Base-by-base conservation (phyloP, 2,888 invertebrate species). In the Tachina lurida region DNA sequence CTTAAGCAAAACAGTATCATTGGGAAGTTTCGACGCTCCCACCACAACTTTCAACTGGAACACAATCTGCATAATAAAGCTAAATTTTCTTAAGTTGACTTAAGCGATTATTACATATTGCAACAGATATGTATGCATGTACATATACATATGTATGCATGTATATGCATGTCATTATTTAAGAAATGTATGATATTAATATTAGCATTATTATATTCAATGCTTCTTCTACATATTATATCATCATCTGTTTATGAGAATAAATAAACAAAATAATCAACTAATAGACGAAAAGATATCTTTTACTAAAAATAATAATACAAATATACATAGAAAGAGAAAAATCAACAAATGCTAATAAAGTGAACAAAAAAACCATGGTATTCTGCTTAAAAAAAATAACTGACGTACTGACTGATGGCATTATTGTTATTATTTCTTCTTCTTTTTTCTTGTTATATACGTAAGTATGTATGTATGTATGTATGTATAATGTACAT, bases 211-310 rank as follows among this genome's bases (percentile, higher is more conserved):
- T 31, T 31, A 56, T 67, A 31, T 67, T 56, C 10, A 45, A 76
- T 39, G 45, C 15, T 58, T 3, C 17, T 22, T 43, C 47, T 43
- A 22, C 22, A 22, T 22, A 52, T n/a, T 41, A 3, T 22, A n/a
- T 56, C 47, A 58, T 58, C 76, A 77, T 77, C 3, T 77, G 58
- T 58, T 58, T 58, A 56, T 67, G 31, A 58, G 39, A 76, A 67
- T 47, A 58, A 58, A 47, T 19, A 67, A 77, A 77, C 47, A 77
- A 47, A 39, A 15, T 41, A 67, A 75, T 75, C 52, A 67, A 43
- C 13, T 31, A 65, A 47, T 17, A 77, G 41, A 19, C 58, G 47
- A 58, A 60, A n/a, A 62, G 39, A 49, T n/a, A 73, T 47, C 8
- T 60, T 45, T 17, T 39, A 56, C 47, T 47, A 9, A n/a, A 74